phyloP scores from a whole-genome alignment of 1,140 invertebrate species.

The Monochamus saltuarius region DNA sequence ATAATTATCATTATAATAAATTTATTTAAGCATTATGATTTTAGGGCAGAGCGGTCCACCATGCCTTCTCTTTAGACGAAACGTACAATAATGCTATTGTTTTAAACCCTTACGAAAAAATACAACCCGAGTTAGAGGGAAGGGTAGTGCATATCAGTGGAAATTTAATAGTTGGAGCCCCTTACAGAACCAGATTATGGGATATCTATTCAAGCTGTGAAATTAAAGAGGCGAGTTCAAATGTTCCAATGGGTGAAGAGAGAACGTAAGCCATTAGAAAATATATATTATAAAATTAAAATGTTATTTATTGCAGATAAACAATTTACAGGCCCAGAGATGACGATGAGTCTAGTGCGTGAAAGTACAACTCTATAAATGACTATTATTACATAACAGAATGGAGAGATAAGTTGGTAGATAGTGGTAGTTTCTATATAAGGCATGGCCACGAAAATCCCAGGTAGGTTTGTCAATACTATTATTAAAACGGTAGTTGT shows the following conservation, averaged over 20 bases:
- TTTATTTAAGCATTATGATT: slow-evolving; percentile 20
- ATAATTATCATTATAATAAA: not conserved
- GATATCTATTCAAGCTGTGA: slow-evolving; percentile 54
- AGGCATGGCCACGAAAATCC: slow-evolving; percentile 78
- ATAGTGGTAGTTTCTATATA: slow-evolving; percentile 74
- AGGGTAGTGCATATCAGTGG: slow-evolving; percentile 77
- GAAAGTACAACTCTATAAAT: slow-evolving; percentile 33
- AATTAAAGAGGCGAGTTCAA: slow-evolving; percentile 57
- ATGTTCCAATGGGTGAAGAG: slow-evolving; percentile 94
- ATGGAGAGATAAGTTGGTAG: slow-evolving; percentile 79
- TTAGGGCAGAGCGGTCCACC: slow-evolving; percentile 70
- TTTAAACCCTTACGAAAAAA: slow-evolving; percentile 57
- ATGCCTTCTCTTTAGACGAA: slow-evolving; percentile 69
- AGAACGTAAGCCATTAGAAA: slow-evolving; percentile 52
- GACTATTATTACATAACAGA: slow-evolving; percentile 75
- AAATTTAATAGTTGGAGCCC: slow-evolving; percentile 70
- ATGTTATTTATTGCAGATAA: not conserved
- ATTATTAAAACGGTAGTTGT: not conserved
- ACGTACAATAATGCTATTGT: slow-evolving; percentile 63
- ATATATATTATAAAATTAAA: slow-evolving; percentile 1
- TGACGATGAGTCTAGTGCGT: slow-evolving; percentile 32
- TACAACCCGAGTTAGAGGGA: slow-evolving; percentile 67
- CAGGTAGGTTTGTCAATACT: slow-evolving; percentile 47
- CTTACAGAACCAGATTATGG: slow-evolving; percentile 68
- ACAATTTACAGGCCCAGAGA: slow-evolving; percentile 30